Percentiles rank a stretch among this genome's conserved stretches.
These are phyloP conservation scores for Bryconaethiops microstoma DNA, from an alignment of 2,797 vertebrate genomes.

Conservation along the genomic window DNA sequence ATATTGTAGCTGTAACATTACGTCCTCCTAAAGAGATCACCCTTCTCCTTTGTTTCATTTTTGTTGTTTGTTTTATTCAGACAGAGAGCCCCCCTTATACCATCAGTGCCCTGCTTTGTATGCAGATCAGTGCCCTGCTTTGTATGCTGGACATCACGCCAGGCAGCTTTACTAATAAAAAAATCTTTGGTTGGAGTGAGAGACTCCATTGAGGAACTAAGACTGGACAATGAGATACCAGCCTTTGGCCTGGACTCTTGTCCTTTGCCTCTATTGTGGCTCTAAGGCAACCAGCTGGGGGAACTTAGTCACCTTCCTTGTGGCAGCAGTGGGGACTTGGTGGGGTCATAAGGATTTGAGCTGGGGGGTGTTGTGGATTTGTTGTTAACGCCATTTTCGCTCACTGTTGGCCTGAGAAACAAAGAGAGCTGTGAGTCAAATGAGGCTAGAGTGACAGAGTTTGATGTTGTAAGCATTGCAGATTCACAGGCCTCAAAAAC, in stretches of 20 bases:
- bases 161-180: constrained; percentile 43
- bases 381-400: not conserved
- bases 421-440: constrained; percentile 1
- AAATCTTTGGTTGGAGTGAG: constrained; percentile 44
- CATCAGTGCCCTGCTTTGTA: constrained; percentile 49
- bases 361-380: not conserved
- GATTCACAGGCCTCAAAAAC: too few species aligned
- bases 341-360: not conserved
- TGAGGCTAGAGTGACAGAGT: constrained; percentile 15
- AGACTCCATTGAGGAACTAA: constrained; percentile 43
- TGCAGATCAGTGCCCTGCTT: constrained; percentile 44
- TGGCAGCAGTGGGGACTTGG: constrained; percentile 4
- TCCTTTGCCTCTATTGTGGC: constrained; percentile 32
- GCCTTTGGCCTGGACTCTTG: constrained; percentile 12
- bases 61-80: constrained; percentile 32
- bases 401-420: constrained; percentile 3
- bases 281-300: constrained; percentile 25
- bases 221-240: constrained; percentile 31
- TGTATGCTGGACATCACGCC: constrained; percentile 31
- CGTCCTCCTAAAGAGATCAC: constrained; percentile 39
- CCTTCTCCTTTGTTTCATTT: constrained; percentile 32
- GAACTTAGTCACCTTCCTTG: constrained; percentile 15
- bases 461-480: too few species aligned
- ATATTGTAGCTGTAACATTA: constrained; percentile 36
- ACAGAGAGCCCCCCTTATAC: not conserved